Evolutionary conservation across 2,113 vertebrate species (phyloP).

Genomic region (Chiloscyllium plagiosum): DNA sequence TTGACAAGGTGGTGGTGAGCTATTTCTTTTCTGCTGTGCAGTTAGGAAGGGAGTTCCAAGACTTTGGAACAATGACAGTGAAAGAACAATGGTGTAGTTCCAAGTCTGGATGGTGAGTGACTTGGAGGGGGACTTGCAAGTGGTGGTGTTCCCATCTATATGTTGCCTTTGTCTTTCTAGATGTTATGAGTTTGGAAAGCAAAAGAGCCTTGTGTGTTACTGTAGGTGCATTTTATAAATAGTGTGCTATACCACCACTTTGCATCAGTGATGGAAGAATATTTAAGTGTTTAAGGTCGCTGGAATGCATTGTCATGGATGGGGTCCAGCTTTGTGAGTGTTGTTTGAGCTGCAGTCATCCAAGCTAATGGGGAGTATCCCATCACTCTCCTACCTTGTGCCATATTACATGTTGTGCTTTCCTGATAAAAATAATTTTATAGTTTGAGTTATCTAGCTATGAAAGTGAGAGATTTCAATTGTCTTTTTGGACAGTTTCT

Average conservation of each 20-base stretch:
- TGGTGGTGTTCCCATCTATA: neutral
- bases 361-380: neutral
- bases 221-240: neutral
- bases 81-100: neutral
- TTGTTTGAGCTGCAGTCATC: neutral
- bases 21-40: too few species aligned
- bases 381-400: neutral
- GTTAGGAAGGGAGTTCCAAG: too few species aligned
- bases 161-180: neutral
- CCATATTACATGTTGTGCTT: neutral
- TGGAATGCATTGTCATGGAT: neutral
- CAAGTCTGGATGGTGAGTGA: neutral
- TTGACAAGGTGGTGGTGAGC: too few species aligned
- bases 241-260: neutral
- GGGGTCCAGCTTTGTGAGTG: neutral
- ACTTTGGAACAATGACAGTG: neutral
- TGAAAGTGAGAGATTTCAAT: neutral
- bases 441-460: neutral
- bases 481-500: neutral
- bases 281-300: neutral
- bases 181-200: neutral
- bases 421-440: neutral
- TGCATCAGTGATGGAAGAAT: neutral
- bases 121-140: neutral
- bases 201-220: neutral